Percentiles rank a stretch among this genome's conserved stretches.
Conservation (phyloP, 2,888 invertebrate species). For the Trichopria drosophilae region DNA sequence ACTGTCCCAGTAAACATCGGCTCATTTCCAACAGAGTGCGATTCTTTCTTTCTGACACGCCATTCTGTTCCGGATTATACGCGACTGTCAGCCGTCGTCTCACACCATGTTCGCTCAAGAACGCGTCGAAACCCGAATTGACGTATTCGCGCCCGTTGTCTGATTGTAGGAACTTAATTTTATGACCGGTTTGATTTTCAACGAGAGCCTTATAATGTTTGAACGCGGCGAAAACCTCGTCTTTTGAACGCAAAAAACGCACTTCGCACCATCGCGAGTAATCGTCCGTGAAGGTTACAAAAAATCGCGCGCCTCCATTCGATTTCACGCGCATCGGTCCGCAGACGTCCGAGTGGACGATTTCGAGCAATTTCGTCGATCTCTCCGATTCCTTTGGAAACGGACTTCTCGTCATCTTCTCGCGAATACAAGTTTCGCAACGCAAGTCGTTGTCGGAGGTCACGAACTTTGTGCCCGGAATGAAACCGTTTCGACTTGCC, state of each 20-base stretch:
- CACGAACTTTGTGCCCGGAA: too few species aligned
- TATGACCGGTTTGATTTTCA: too few species aligned
- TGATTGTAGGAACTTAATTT: too few species aligned
- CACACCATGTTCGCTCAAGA: constrained; percentile 35
- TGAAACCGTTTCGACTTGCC: too few species aligned
- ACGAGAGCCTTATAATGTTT: constrained; percentile 30
- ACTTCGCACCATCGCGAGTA: constrained; percentile 32
- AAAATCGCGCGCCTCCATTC: constrained; percentile 32
- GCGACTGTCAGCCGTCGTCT: constrained; percentile 35
- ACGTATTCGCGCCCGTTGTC: constrained; percentile 37
- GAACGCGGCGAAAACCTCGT: constrained; percentile 31
- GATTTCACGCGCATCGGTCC: constrained; percentile 37
- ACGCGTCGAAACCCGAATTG: constrained; percentile 36
- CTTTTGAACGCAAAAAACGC: constrained; percentile 31
- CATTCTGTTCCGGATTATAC: constrained; percentile 44
- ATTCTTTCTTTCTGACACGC: constrained; percentile 42
- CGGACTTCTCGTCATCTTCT: constrained; percentile 31
- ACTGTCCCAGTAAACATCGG: constrained; percentile 38
- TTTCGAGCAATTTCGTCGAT: constrained; percentile 29
- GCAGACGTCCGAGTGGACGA: constrained; percentile 38
- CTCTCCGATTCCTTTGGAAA: constrained; percentile 27
- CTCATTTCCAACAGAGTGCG: constrained; percentile 42
- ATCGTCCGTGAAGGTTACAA: constrained; percentile 39
- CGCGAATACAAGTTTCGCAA: constrained; percentile 28
- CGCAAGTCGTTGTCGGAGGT: constrained; percentile 15